A percentile compares a stretch with the other conserved stretches of the same genome.
Conservation (phyloP, 2,888 invertebrate genomes). For the Plebejus argus region DNA sequence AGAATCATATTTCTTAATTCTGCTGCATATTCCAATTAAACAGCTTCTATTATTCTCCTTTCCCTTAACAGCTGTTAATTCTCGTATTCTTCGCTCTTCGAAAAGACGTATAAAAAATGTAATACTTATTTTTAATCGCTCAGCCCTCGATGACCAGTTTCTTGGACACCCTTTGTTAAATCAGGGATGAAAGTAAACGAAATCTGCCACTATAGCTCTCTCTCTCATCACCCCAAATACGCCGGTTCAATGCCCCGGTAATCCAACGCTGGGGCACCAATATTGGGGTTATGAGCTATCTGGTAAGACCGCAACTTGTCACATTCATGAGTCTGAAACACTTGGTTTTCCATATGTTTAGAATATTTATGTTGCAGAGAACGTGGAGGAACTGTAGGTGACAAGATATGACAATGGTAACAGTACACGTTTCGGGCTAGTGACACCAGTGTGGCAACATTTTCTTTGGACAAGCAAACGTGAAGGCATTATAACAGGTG, state of each 20-base stretch:
- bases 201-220: conserved; percentile 30
- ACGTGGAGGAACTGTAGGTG: neutral
- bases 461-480: too few species aligned
- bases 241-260: conserved; percentile 27
- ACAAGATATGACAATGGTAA: too few species aligned
- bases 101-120: neutral
- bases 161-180: conserved; percentile 18
- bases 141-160: neutral
- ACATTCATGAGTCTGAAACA: neutral
- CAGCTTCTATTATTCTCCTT: too few species aligned
- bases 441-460: too few species aligned
- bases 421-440: too few species aligned
- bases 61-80: too few species aligned
- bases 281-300: conserved; percentile 29
- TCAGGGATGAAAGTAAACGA: conserved; percentile 29
- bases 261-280: conserved; percentile 25
- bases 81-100: too few species aligned
- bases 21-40: too few species aligned
- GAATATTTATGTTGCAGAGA: neutral
- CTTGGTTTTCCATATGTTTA: neutral
- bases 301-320: conserved; percentile 24
- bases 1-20: too few species aligned
- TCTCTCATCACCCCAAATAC: conserved; percentile 31
- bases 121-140: neutral
- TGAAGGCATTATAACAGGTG: too few species aligned